A percentile compares a stretch with the other conserved stretches of the same genome.
These are phyloP conservation scores for Patagioenas fasciata DNA, from an alignment of 2,113 vertebrate species.

Conservation along the genomic window DNA sequence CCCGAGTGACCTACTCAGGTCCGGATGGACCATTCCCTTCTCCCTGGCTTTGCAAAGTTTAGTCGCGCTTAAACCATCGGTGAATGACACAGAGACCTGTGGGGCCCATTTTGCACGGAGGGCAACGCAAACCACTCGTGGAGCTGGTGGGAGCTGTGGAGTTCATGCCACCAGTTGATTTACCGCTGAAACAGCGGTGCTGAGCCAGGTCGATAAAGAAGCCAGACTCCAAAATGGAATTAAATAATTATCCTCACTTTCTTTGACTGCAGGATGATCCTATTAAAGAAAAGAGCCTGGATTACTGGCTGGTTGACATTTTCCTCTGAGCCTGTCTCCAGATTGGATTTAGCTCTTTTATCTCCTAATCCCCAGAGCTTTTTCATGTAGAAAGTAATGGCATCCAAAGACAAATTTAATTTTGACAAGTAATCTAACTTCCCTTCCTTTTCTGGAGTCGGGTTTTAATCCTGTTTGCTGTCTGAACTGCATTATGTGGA, in stretches of 20 bases:
- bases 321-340: conserved; percentile 37
- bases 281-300: conserved; percentile 13
- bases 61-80: rapidly evolving
- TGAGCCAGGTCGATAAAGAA: not conserved
- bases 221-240: not conserved
- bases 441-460: not conserved
- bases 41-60: rapidly evolving
- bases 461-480: conserved; percentile 13
- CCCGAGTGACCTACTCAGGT: rapidly evolving
- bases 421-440: conserved; percentile 48
- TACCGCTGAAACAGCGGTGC: not conserved
- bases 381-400: conserved; percentile 24
- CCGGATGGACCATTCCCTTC: not conserved
- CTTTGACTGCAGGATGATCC: conserved; percentile 1
- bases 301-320: conserved; percentile 23
- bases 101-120: rapidly evolving
- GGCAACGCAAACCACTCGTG: not conserved
- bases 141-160: not conserved
- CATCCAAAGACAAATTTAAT: conserved; percentile 34
- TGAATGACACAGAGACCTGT: not conserved
- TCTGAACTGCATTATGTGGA: conserved; percentile 16
- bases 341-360: conserved; percentile 45
- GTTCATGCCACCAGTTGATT: not conserved
- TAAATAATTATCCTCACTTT: conserved; percentile 22
- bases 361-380: conserved; percentile 55